phyloP scores from a whole-genome alignment of 2,113 vertebrate genomes.

The Xiphias gladius region DNA sequence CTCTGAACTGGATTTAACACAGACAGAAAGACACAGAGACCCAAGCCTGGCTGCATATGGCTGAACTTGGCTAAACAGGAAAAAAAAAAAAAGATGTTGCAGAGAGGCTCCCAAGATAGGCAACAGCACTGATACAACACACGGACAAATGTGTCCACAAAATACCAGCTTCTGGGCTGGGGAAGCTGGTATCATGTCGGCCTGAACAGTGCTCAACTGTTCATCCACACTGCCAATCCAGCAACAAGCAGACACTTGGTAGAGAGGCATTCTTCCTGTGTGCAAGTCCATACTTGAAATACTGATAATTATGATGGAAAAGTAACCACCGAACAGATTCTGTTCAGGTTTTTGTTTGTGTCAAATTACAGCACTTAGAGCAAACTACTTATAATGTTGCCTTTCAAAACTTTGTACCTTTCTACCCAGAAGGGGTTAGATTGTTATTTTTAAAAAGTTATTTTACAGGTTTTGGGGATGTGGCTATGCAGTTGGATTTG shows the following conservation, averaged over 20 bases:
- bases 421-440: not conserved
- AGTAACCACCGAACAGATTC: constrained; percentile 4
- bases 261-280: constrained; percentile 8
- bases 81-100: constrained; percentile 15
- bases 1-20: constrained; percentile 61
- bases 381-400: not conserved
- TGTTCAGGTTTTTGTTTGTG: not conserved
- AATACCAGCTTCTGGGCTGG: constrained; percentile 10
- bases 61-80: constrained; percentile 38
- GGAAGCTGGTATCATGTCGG: not conserved
- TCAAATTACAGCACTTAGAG: not conserved
- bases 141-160: not conserved
- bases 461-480: not conserved
- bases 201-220: constrained; percentile 22
- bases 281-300: not conserved
- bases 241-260: constrained; percentile 6
- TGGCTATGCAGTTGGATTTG: not conserved
- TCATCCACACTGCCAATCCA: constrained; percentile 21
- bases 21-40: constrained; percentile 41
- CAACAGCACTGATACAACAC: constrained; percentile 27
- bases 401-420: not conserved
- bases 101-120: constrained; percentile 31
- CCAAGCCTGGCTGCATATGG: constrained; percentile 36
- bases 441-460: not conserved
- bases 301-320: constrained; percentile 3